phyloP scores from a whole-genome alignment of 2,113 vertebrate species.

The Bambusicola thoracicus region DNA sequence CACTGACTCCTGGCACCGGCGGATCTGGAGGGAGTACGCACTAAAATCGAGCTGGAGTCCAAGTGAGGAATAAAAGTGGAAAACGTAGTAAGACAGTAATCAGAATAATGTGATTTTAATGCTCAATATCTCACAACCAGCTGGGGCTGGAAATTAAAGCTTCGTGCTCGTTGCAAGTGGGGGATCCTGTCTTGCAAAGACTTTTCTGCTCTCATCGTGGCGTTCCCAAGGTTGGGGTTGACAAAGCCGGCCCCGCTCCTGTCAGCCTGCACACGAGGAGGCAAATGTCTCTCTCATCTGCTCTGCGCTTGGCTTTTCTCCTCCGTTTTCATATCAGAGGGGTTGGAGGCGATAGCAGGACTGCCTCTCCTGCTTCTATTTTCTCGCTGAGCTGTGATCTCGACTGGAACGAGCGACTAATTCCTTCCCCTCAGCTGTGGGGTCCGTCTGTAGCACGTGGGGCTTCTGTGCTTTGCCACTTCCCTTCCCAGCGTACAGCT shows the following conservation, averaged over 20 bases:
- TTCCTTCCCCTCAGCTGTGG: constrained; percentile 40
- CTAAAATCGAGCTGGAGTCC: constrained; percentile 63
- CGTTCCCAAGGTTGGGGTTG: accelerated
- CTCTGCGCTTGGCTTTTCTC: constrained; percentile 40
- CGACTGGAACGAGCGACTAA: constrained; percentile 16
- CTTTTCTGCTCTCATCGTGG: background rate
- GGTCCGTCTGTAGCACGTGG: constrained; percentile 35
- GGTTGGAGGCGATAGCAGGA: constrained; percentile 43
- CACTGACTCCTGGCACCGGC: constrained; percentile 56
- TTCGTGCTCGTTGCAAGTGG: background rate
- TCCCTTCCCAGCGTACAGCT: constrained; percentile 28
- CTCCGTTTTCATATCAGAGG: background rate
- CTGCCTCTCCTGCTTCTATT: constrained; percentile 56
- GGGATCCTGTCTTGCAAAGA: background rate
- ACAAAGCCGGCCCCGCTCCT: background rate
- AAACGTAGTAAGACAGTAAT: constrained; percentile 55
- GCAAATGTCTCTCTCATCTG: constrained; percentile 65
- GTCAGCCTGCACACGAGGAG: constrained; percentile 61
- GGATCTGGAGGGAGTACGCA: constrained; percentile 58
- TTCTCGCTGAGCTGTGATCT: constrained; percentile 59
- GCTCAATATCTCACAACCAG: constrained; percentile 66
- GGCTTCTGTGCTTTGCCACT: background rate
- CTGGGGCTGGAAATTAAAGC: constrained; percentile 61
- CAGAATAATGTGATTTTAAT: constrained; percentile 71
- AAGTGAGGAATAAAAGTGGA: constrained; percentile 48